Evolutionary conservation across 2,888 invertebrate species (phyloP).

Genomic region (Tetragonisca angustula): DNA sequence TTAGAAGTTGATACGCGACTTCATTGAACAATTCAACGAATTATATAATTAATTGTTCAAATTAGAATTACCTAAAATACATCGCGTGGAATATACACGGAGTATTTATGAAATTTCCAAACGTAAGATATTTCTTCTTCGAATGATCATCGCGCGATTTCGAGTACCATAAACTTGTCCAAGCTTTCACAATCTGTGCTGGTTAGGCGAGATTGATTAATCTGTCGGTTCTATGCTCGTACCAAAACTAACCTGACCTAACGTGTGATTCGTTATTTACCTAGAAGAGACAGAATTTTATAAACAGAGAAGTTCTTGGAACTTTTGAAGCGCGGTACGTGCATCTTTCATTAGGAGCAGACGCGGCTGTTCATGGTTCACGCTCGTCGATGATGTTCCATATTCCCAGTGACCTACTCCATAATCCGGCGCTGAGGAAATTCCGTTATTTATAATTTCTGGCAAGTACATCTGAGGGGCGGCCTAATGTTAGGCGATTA

Average conservation of each 20-base stretch:
- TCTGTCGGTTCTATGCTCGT: too few relatives aligned
- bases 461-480: slow-evolving; percentile 76
- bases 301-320: slow-evolving; percentile 14
- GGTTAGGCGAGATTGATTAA: too few relatives aligned
- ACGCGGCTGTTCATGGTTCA: slow-evolving; percentile 13
- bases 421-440: slow-evolving; percentile 74
- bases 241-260: neutral
- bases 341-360: neutral
- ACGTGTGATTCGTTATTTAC: neutral
- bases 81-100: too few relatives aligned
- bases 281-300: neutral
- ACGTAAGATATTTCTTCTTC: too few relatives aligned
- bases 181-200: too few relatives aligned
- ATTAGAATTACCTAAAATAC: too few relatives aligned
- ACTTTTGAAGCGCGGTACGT: neutral
- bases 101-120: too few relatives aligned
- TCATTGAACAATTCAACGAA: too few relatives aligned
- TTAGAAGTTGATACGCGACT: too few relatives aligned
- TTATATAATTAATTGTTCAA: too few relatives aligned
- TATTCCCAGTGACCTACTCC: slow-evolving; percentile 73
- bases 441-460: slow-evolving; percentile 83
- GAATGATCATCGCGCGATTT: too few relatives aligned
- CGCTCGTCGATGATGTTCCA: slow-evolving; percentile 66
- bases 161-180: too few relatives aligned
- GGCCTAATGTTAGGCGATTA: slow-evolving; percentile 79